Base-by-base conservation (phyloP, 2,888 invertebrate genomes). In the Amblyteles armatorius region DNA sequence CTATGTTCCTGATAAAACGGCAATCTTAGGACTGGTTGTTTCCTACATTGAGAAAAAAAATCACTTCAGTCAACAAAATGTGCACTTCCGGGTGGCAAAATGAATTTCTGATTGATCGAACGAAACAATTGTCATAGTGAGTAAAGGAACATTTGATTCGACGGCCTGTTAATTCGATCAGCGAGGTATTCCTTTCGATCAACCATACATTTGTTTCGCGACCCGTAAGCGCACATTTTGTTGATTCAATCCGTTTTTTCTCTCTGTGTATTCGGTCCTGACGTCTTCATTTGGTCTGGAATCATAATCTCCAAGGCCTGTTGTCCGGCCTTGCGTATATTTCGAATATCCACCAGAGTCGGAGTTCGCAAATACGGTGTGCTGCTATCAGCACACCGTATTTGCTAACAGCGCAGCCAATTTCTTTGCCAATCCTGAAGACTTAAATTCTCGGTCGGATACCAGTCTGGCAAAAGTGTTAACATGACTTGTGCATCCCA, bases 1-100 rank as follows among this genome's bases (percentile, higher is more conserved):
- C 33, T 65, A 55, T 84, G 71, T 36, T 86, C 67, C 16, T 7
- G 11, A 74, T 82, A 87, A 29, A 74, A 78, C 13, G 87, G 87
- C 16, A 88, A 19, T 26, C 44, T 76, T 26, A 88, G 69, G 4
- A 77, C n/a, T 5, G 87, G 87, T 72, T 88, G 87, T 13, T 69
- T 84, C 52, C 40, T 72, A 26, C 26, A 1, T 1, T 26, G 26
- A 26, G 26, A 26, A 26, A 1, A 26, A 26, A 26, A 26, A 26
- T 26, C 26, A 26, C 26, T 26, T 26, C 1, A 26, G 26, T 26
- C 26, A 26, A 26, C 26, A 26, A 26, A 26, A 26, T 26, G 26
- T 26, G 26, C 26, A 1, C 26, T 26, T 26, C 1, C 26, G 26
- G 26, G 26, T 26, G 26, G 26, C 26, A 1, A 1, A 26, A 26